Percentiles rank a stretch among this genome's conserved stretches.
These are phyloP conservation scores for Saccostrea echinata DNA, from an alignment of 1,140 invertebrate genomes.

Conservation along the genomic window DNA sequence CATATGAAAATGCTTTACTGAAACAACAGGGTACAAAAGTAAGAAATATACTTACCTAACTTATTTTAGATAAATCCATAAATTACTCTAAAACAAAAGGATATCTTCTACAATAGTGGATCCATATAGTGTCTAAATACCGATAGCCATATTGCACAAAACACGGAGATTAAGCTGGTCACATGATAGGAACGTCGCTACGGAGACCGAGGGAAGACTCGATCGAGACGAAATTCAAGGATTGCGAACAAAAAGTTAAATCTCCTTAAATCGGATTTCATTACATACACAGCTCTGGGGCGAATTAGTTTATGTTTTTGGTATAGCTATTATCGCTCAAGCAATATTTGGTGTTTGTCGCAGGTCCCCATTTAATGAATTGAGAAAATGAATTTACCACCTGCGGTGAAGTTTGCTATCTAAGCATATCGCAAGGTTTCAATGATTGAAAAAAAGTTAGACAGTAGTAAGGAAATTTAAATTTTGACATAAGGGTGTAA, in stretches of 20 bases:
- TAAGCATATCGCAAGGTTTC: background rate
- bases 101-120: constrained; percentile 8
- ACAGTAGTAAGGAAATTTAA: background rate
- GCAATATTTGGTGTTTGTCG: background rate
- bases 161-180: constrained; percentile 17
- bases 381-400: constrained; percentile 20
- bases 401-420: background rate
- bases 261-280: constrained; percentile 41
- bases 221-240: constrained; percentile 35
- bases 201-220: constrained; percentile 50
- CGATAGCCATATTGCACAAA: constrained; percentile 23
- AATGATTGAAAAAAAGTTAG: background rate
- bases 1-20: background rate
- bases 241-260: constrained; percentile 34
- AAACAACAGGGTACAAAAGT: background rate
- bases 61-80: background rate
- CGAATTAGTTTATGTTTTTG: constrained; percentile 21
- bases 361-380: background rate
- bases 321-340: background rate
- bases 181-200: constrained; percentile 63
- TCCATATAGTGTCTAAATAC: background rate
- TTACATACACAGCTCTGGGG: background rate
- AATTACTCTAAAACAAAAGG: background rate
- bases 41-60: background rate
- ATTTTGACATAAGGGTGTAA: background rate